phyloP scores from a whole-genome alignment of 2,888 invertebrate genomes.

The Apodemia hepburni region DNA sequence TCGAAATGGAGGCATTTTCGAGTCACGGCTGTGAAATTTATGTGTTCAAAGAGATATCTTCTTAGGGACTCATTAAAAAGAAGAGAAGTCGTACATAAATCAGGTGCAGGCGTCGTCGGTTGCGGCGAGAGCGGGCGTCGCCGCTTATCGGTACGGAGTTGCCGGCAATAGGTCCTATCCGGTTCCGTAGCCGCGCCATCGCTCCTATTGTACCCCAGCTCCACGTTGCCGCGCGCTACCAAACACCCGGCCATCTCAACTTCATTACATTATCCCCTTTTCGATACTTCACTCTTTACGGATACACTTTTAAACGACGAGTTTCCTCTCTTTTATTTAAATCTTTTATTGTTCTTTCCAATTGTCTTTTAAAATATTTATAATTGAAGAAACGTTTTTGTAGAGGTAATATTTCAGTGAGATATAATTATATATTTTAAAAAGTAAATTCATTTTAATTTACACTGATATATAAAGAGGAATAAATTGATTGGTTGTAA shows the following conservation, averaged over 20 bases:
- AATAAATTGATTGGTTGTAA: too few relatives aligned
- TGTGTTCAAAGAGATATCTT: constrained; percentile 74
- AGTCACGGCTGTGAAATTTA: constrained; percentile 72
- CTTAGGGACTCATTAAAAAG: constrained; percentile 79
- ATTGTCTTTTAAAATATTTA: constrained; percentile 2
- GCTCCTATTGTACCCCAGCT: constrained; percentile 54
- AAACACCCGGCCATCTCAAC: constrained; percentile 51
- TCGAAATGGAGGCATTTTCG: constrained; percentile 70
- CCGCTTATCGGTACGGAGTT: constrained; percentile 62
- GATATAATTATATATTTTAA: background rate
- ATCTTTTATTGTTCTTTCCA: constrained; percentile 24
- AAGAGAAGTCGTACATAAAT: constrained; percentile 79
- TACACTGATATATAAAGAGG: too few relatives aligned
- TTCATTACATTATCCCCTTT: constrained; percentile 62
- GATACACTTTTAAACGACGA: constrained; percentile 29
- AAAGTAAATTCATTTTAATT: too few relatives aligned
- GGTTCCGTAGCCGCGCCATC: constrained; percentile 68
- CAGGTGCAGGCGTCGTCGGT: constrained; percentile 57
- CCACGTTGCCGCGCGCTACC: constrained; percentile 36
- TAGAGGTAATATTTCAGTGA: background rate
- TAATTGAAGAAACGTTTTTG: background rate
- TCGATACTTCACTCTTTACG: constrained; percentile 47
- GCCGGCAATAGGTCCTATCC: constrained; percentile 79
- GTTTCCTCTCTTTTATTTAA: constrained; percentile 34
- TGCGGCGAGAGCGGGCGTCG: constrained; percentile 45